Percentiles rank a stretch among this genome's conserved stretches.
These are phyloP conservation scores for Xestia c-nigrum DNA, from an alignment of 2,888 invertebrate genomes.

Conservation along the genomic window DNA sequence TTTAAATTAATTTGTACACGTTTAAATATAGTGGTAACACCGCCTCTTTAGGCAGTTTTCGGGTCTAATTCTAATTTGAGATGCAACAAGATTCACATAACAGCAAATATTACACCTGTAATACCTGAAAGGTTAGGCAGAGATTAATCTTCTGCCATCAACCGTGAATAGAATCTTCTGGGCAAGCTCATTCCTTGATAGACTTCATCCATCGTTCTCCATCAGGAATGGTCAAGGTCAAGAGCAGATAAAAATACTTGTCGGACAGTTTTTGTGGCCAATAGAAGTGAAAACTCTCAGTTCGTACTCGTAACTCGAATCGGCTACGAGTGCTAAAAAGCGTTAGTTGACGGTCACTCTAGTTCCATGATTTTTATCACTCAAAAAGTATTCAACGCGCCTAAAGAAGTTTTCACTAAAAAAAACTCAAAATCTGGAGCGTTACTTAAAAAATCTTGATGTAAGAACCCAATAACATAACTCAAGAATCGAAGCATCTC, in stretches of 20 bases:
- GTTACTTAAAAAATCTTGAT: neutral
- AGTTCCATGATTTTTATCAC: no score
- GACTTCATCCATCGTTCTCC: no score
- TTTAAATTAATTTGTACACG: conserved; percentile 57
- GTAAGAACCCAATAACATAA: neutral
- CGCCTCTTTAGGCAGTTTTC: neutral
- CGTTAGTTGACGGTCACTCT: no score
- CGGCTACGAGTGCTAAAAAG: no score
- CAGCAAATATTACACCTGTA: neutral
- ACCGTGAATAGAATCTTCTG: neutral
- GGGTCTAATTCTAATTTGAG: neutral
- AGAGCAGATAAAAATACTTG: no score
- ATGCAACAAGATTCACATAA: neutral
- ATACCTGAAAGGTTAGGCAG: neutral
- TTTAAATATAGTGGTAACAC: conserved; percentile 8
- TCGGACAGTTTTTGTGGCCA: no score
- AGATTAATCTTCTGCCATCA: neutral
- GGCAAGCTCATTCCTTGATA: no score
- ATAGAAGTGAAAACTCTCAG: no score
- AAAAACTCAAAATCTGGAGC: neutral
- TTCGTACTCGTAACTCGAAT: no score
- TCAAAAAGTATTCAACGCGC: no score
- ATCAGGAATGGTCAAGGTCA: no score
- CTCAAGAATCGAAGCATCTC: neutral
- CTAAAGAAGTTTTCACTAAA: no score